These are phyloP conservation scores for Iguana delicatissima DNA, from an alignment of 2,797 vertebrate species.

Conservation along the genomic window DNA sequence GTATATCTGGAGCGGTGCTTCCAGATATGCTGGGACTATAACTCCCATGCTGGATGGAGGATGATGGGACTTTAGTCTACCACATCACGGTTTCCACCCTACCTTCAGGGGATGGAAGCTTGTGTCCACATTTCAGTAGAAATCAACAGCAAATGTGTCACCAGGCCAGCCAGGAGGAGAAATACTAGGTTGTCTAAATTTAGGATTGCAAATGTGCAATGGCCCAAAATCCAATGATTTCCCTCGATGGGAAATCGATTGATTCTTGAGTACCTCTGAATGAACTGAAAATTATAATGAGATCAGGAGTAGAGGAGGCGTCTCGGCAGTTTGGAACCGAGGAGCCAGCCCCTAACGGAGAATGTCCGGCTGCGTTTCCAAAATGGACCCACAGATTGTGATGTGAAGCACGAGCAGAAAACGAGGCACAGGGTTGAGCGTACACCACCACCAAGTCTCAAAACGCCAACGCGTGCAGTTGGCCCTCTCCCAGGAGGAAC, in stretches of 20 bases:
- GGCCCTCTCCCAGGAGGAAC: background rate
- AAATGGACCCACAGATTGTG: background rate
- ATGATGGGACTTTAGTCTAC: background rate
- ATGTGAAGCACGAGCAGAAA: conserved; percentile 61
- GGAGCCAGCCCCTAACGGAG: background rate
- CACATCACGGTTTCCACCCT: too few species aligned
- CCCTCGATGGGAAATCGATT: too few species aligned
- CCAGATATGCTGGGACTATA: background rate
- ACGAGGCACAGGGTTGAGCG: conserved; percentile 66
- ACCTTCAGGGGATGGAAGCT: too few species aligned
- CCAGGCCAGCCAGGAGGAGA: background rate
- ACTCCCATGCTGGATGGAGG: background rate
- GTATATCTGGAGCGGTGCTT: too few species aligned
- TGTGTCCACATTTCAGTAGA: too few species aligned
- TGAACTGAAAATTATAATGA: background rate
- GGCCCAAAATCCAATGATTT: too few species aligned
- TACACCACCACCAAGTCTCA: conserved; percentile 33
- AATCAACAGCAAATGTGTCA: too few species aligned
- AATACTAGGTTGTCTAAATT: background rate
- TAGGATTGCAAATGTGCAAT: too few species aligned
- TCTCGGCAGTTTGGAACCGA: background rate
- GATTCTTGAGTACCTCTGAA: background rate
- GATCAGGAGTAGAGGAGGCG: background rate
- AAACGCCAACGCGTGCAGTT: background rate
- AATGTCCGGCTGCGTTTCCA: background rate